These are phyloP conservation scores for Spodoptera exigua DNA, from an alignment of 2,888 invertebrate genomes.

Conservation along the genomic window DNA sequence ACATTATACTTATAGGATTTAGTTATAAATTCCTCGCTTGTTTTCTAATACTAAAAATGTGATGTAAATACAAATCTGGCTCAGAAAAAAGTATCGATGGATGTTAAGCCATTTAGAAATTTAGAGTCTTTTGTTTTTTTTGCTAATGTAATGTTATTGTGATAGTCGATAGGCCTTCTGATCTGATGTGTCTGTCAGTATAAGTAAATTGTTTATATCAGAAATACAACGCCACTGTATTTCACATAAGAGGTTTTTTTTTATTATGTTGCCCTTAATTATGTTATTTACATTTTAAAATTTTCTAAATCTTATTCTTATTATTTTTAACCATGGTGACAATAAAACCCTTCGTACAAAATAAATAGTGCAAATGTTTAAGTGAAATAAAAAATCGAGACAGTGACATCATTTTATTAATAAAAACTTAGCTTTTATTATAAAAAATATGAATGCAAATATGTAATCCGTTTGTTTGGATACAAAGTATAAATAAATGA, in stretches of 20 bases:
- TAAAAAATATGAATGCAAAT: constrained; percentile 68
- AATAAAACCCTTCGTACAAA: too few species aligned
- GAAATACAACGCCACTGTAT: constrained; percentile 49
- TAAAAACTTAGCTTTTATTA: constrained; percentile 54
- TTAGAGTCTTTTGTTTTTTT: constrained; percentile 20
- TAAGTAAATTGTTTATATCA: constrained; percentile 34
- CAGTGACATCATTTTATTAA: constrained; percentile 57
- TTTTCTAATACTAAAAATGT: constrained; percentile 22
- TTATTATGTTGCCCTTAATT: constrained; percentile 8
- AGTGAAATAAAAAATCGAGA: constrained; percentile 15
- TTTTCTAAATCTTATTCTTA: too few species aligned
- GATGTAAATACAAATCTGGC: constrained; percentile 34
- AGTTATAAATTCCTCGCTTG: constrained; percentile 32
- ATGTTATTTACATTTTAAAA: background rate
- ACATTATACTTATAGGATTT: constrained; percentile 26
- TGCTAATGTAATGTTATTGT: constrained; percentile 40
- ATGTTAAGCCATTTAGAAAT: constrained; percentile 20
- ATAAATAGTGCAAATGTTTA: too few species aligned
- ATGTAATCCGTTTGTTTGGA: constrained; percentile 60
- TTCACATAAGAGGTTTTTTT: constrained; percentile 44
- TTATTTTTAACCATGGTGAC: too few species aligned
- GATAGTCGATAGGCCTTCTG: constrained; percentile 29
- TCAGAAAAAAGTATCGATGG: constrained; percentile 23
- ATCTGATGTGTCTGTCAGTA: constrained; percentile 19
- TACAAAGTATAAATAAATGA: constrained; percentile 60